phyloP scores from a whole-genome alignment of 2,888 invertebrate species.

The Leptopterna dolabrata region DNA sequence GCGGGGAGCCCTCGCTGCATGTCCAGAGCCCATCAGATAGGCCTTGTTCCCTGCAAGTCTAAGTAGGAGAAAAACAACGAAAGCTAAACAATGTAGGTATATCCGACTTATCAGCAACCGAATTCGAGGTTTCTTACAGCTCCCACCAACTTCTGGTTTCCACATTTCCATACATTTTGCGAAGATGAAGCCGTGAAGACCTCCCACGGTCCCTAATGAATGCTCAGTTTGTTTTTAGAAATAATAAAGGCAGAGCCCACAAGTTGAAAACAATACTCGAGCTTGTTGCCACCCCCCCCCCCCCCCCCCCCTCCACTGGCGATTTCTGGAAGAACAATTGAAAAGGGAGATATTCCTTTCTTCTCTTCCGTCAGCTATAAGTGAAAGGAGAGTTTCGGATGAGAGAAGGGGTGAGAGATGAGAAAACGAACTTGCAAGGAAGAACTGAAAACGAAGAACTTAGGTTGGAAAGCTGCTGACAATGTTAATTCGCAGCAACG shows the following conservation, averaged over 20 bases:
- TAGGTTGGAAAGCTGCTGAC: constrained; percentile 42
- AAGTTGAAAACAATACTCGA: constrained; percentile 35
- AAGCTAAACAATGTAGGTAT: too few relatives aligned
- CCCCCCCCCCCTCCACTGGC: not conserved
- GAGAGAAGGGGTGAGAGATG: constrained; percentile 1
- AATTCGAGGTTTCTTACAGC: not conserved
- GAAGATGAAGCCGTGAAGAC: not conserved
- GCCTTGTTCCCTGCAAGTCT: too few relatives aligned
- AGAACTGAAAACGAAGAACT: constrained; percentile 23
- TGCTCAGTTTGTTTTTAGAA: not conserved
- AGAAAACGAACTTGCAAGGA: not conserved
- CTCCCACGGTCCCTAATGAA: not conserved
- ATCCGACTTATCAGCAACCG: too few relatives aligned
- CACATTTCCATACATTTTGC: not conserved
- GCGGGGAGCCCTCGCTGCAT: too few relatives aligned
- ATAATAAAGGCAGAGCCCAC: not conserved
- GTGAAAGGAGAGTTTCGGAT: constrained; percentile 25
- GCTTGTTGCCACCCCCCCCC: not conserved
- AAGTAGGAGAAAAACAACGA: too few relatives aligned
- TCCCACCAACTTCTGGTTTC: not conserved
- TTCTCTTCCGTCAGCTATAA: constrained; percentile 12
- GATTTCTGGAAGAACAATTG: constrained; percentile 1
- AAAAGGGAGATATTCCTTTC: constrained; percentile 1
- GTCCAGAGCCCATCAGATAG: too few relatives aligned
- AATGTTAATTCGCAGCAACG: constrained; percentile 49